phyloP scores from a whole-genome alignment of 2,113 vertebrate species.

The Lagopus leucura region DNA sequence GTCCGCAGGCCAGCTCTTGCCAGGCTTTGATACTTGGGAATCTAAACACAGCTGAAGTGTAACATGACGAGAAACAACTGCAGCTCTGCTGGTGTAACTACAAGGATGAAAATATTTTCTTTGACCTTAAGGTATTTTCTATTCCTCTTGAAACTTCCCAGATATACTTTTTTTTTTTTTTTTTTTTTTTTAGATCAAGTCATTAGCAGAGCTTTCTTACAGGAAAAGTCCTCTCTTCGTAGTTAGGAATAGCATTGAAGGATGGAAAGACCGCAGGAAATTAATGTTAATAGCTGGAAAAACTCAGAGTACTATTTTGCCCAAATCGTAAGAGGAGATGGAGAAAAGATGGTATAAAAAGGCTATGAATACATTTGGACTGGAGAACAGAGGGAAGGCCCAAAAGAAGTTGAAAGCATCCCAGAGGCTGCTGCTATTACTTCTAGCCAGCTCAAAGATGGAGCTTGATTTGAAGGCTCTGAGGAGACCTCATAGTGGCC shows the following conservation, averaged over 20 bases:
- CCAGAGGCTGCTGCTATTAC: not conserved
- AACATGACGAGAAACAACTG: not conserved
- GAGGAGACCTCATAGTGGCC: not conserved
- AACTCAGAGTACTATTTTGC: not conserved
- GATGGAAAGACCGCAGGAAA: not conserved
- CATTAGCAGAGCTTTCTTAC: not conserved
- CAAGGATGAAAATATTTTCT: not conserved
- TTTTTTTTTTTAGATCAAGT: not conserved
- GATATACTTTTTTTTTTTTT: too few relatives aligned
- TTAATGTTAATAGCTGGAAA: rapidly evolving
- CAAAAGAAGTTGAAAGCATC: not conserved
- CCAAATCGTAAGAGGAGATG: not conserved
- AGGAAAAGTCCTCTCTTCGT: not conserved
- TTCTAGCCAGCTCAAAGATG: not conserved
- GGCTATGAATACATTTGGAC: not conserved
- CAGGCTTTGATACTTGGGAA: not conserved
- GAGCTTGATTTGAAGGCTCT: not conserved
- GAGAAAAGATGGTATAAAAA: not conserved
- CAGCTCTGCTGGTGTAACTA: not conserved
- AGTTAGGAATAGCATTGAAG: not conserved
- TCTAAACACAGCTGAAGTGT: not conserved
- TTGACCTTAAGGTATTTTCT: not conserved
- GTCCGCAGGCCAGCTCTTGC: too few relatives aligned
- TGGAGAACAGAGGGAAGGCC: not conserved
- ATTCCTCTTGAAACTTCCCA: not conserved